Base-by-base conservation (phyloP, 2,888 invertebrate species). In the Junonia oenone region DNA sequence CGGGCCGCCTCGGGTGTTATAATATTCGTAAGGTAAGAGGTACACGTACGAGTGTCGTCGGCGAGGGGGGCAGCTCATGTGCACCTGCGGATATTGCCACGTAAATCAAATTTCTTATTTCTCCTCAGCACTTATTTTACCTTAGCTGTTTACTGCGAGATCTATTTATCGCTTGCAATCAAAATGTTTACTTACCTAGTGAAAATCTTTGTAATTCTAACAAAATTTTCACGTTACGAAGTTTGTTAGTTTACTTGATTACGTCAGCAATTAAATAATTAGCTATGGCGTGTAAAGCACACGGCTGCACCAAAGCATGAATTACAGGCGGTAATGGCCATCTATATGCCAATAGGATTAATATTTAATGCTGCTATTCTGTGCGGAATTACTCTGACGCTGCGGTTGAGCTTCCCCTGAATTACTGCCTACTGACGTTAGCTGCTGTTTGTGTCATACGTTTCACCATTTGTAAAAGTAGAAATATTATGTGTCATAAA, bases 81-180 rank as follows among this genome's bases (percentile, higher is more conserved):
- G 83, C 83, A 85, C 83, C 82, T 81, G 83, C 78, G 80, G 76
- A 82, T 83, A 83, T 85, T 83, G 78, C 82, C 74, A 70, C 78
- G 80, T 84, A 84, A 85, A 86, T 84, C 82, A 80, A 70, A 83
- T 83, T 84, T 81, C 81, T 82, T 83, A 83, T 83, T 81, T 77
- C 73, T 69, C 75, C 71, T 72, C 74, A 74, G 75, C 78, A 73
- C 74, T 79, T 78, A 79, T 76, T 72, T 69, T 69, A 63, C 65
- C 61, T 63, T 62, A 63, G 58, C 58, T 63, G 62, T 66, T 63
- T 64, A 66, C 61, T 45, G 53, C 38, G 33, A 47, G 52, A 52
- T 50, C 46, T 52, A 33, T 48, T 54, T 51, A 54, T 54, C 31
- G 31, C 26, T 46, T 46, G 49, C 33, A 33, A 53, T 46, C 49